These are phyloP conservation scores for Emmelina monodactyla DNA, from an alignment of 2,888 invertebrate genomes.

Conservation along the genomic window DNA sequence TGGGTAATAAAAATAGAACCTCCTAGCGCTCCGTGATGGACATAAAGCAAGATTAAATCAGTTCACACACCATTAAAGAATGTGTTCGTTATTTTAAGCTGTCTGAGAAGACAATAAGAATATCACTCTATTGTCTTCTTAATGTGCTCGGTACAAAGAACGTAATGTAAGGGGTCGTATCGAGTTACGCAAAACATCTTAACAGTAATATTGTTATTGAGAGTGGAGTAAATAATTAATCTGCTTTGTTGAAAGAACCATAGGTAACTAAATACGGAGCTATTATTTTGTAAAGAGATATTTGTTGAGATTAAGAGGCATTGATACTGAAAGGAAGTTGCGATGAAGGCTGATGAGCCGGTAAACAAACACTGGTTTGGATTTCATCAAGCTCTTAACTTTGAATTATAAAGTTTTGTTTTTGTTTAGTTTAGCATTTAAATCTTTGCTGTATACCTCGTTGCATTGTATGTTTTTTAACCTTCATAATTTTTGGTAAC, in stretches of 20 bases:
- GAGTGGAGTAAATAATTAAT: slow-evolving; percentile 32
- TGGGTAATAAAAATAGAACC: no score
- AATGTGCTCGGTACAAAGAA: neutral
- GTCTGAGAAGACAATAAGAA: slow-evolving; percentile 21
- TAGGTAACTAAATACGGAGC: slow-evolving; percentile 24
- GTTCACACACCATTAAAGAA: slow-evolving; percentile 44
- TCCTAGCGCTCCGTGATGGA: slow-evolving; percentile 22
- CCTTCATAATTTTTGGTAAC: no score
- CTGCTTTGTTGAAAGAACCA: slow-evolving; percentile 31
- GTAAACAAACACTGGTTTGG: no score
- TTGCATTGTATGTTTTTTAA: no score
- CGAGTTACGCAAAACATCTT: neutral
- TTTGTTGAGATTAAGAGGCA: no score
- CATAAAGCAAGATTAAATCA: slow-evolving; percentile 45
- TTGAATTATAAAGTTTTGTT: no score
- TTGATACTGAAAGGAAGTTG: no score
- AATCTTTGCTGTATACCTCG: no score
- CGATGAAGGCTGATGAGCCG: slow-evolving; percentile 1
- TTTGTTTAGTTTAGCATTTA: no score
- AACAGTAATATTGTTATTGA: slow-evolving; percentile 6
- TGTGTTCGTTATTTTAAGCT: slow-evolving; percentile 21
- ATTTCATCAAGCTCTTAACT: no score
- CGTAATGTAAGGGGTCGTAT: neutral
- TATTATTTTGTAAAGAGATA: slow-evolving; percentile 15
- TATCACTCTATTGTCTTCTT: neutral